Conservation (phyloP, 2,113 vertebrate species). For the Upupa epops region DNA sequence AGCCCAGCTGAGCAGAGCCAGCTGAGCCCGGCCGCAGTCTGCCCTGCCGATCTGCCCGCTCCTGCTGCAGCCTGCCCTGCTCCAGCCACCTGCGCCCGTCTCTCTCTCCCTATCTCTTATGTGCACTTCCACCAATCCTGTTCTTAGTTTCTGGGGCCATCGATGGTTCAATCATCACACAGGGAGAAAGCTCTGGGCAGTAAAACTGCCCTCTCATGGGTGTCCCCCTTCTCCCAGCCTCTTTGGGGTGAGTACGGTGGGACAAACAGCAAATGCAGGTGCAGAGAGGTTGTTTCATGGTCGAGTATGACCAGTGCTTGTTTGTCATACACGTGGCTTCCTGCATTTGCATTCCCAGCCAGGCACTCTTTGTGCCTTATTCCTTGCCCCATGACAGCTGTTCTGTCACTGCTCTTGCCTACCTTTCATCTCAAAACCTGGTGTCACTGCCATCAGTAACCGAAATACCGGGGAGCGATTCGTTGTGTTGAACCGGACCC, state of each 20-base stretch:
- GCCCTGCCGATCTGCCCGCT: no score
- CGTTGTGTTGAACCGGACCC: not conserved
- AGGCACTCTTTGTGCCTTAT: not conserved
- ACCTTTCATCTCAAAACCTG: not conserved
- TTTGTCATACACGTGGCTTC: fast-evolving
- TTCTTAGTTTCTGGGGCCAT: not conserved
- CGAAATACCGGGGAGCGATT: not conserved
- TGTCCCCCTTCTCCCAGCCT: not conserved
- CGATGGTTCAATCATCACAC: fast-evolving
- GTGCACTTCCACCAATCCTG: not conserved
- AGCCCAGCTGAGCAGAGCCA: no score
- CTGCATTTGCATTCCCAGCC: not conserved
- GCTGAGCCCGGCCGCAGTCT: no score
- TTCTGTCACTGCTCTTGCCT: not conserved
- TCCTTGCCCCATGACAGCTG: not conserved
- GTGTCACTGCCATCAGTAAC: not conserved
- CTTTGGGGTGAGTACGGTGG: fast-evolving
- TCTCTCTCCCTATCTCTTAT: not conserved
- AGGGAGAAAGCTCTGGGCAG: not conserved
- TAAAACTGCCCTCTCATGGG: not conserved
- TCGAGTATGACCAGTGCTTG: not conserved
- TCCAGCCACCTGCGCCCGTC: no score
- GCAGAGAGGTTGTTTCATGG: not conserved
- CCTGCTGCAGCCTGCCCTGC: no score
- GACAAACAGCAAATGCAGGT: fast-evolving